phyloP scores from a whole-genome alignment of 1,140 invertebrate genomes.

The Magallana ariakensis region DNA sequence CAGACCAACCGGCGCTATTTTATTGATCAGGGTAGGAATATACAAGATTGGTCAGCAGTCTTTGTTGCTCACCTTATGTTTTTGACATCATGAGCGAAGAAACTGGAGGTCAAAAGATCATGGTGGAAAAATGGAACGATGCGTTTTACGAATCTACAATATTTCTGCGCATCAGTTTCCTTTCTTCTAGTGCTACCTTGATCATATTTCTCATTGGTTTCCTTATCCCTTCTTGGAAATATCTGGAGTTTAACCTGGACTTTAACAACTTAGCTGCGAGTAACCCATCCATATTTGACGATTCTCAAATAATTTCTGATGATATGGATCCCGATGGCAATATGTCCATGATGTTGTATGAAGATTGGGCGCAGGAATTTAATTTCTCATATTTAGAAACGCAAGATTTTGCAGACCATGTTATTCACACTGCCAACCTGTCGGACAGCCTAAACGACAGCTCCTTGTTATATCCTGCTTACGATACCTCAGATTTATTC shows the following conservation, averaged over 20 bases:
- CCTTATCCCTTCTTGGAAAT: slow-evolving; percentile 9
- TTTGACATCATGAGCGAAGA: background rate
- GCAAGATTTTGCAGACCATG: background rate
- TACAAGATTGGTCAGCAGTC: background rate
- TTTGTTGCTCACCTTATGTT: background rate
- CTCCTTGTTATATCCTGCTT: background rate
- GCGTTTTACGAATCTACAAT: slow-evolving; percentile 8
- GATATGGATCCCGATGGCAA: background rate
- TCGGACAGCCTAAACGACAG: background rate
- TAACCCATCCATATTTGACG: background rate
- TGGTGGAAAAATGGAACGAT: slow-evolving; percentile 4
- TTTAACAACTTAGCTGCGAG: background rate
- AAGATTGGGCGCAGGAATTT: background rate
- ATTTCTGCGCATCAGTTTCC: background rate
- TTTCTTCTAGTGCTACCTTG: background rate
- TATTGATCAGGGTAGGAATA: slow-evolving; percentile 2
- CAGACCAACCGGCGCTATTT: background rate
- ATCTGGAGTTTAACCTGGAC: background rate
- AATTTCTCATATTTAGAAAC: slow-evolving; percentile 1
- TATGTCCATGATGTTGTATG: background rate
- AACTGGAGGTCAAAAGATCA: background rate
- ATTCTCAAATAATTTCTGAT: background rate
- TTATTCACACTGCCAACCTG: background rate
- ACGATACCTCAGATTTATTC: background rate
- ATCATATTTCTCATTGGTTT: background rate